A percentile compares a stretch with the other conserved stretches of the same genome.
Evolutionary conservation across 1,140 invertebrate species (phyloP).

Genomic region (Pantala flavescens): DNA sequence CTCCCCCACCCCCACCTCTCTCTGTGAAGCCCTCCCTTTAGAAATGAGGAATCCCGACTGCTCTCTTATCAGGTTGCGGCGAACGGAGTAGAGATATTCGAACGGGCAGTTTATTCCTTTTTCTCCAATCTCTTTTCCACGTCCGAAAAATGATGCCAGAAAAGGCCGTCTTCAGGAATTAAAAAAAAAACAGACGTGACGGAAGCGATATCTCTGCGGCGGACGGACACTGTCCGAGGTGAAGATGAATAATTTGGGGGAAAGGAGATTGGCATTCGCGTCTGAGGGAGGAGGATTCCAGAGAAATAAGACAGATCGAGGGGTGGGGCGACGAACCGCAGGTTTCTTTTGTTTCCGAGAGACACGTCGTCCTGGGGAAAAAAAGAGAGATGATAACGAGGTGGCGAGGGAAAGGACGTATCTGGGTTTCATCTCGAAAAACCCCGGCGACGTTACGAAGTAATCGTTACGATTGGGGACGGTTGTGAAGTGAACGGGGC

Average conservation of each 20-base stretch:
- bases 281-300: slow-evolving; percentile 24
- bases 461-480: slow-evolving; percentile 5
- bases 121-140: neutral
- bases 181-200: slow-evolving; percentile 17
- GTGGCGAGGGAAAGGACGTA: neutral
- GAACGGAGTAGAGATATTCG: neutral
- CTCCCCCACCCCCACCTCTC: slow-evolving; percentile 1
- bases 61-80: slow-evolving; percentile 15
- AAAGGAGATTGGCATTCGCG: slow-evolving; percentile 5
- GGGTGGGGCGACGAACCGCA: neutral
- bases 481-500: neutral
- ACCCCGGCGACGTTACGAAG: slow-evolving; percentile 1
- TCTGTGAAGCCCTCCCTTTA: neutral
- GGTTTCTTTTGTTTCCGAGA: neutral
- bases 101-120: neutral
- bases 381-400: neutral
- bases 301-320: slow-evolving; percentile 18
- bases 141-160: slow-evolving; percentile 4
- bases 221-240: slow-evolving; percentile 19
- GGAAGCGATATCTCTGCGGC: slow-evolving; percentile 13
- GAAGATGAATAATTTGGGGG: neutral
- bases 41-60: slow-evolving; percentile 13
- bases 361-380: neutral
- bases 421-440: slow-evolving; percentile 1
- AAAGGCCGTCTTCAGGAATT: slow-evolving; percentile 8